These are phyloP conservation scores for Columba guinea DNA, from an alignment of 2,797 vertebrate genomes.

Conservation along the genomic window DNA sequence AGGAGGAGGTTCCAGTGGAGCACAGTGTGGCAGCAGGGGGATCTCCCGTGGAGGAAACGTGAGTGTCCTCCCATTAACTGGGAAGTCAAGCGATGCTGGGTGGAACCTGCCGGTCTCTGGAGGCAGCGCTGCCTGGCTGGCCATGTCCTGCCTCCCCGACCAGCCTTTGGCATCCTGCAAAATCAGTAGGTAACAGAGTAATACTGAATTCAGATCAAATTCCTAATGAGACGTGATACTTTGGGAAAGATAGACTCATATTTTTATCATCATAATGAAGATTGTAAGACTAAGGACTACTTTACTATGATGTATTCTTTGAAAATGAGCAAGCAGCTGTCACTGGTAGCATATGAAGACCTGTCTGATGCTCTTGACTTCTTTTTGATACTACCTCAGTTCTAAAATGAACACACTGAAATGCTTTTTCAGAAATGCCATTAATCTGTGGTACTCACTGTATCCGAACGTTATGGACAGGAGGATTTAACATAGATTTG, in stretches of 20 bases:
- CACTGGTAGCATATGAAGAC: background rate
- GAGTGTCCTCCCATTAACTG: background rate
- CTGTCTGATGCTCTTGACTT: background rate
- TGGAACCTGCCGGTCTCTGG: background rate
- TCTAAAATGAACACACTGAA: background rate
- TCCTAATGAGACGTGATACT: background rate
- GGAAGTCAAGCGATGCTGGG: rapidly evolving
- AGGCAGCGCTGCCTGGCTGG: background rate
- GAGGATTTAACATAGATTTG: background rate
- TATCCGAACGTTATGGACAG: background rate
- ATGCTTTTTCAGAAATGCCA: background rate
- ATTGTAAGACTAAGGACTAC: background rate
- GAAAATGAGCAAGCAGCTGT: background rate
- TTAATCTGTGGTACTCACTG: background rate
- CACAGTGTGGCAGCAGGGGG: background rate
- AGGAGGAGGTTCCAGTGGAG: background rate
- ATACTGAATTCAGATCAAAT: background rate
- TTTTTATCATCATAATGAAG: background rate
- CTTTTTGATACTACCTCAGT: background rate
- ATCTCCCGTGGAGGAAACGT: background rate
- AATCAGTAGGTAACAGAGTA: background rate
- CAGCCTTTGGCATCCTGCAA: background rate
- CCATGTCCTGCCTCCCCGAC: background rate
- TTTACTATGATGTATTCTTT: background rate
- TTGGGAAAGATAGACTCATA: background rate